Evolutionary conservation across 1,140 invertebrate species (phyloP).

Genomic region (Lepidurus couesii): DNA sequence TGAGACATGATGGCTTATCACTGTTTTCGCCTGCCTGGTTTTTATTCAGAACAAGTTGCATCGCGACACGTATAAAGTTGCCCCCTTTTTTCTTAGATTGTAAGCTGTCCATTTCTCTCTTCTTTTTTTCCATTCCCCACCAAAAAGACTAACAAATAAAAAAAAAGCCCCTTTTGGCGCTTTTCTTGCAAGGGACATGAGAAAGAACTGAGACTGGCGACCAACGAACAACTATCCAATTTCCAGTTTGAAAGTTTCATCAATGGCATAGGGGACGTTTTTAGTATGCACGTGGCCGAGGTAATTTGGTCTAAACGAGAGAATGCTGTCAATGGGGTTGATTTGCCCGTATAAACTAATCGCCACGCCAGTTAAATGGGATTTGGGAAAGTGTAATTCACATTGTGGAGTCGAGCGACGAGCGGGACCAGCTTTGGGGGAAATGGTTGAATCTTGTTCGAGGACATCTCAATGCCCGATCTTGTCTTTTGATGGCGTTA

Average conservation of each 20-base stretch:
- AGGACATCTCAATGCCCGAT: conserved; percentile 7
- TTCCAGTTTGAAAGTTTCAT: neutral
- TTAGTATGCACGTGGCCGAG: neutral
- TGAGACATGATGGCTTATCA: neutral
- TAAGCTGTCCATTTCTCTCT: neutral
- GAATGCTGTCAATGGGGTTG: conserved; percentile 2
- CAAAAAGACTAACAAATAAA: neutral
- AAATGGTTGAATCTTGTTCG: conserved; percentile 19
- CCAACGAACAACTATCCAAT: neutral
- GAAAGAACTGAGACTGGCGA: neutral
- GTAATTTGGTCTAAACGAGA: conserved; percentile 3
- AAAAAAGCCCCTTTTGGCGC: neutral
- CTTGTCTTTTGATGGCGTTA: neutral
- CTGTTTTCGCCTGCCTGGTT: neutral
- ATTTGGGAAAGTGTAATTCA: neutral
- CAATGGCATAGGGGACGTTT: neutral
- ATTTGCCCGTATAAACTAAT: neutral
- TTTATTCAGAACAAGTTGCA: neutral
- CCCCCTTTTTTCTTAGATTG: neutral
- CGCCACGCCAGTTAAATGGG: neutral
- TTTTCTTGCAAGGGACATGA: neutral
- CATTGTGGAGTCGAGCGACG: neutral
- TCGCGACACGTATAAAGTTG: neutral
- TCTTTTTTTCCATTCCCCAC: neutral
- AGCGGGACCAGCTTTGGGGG: neutral